phyloP scores from a whole-genome alignment of 2,113 vertebrate species.

The Melanotaenia duboulayi region DNA sequence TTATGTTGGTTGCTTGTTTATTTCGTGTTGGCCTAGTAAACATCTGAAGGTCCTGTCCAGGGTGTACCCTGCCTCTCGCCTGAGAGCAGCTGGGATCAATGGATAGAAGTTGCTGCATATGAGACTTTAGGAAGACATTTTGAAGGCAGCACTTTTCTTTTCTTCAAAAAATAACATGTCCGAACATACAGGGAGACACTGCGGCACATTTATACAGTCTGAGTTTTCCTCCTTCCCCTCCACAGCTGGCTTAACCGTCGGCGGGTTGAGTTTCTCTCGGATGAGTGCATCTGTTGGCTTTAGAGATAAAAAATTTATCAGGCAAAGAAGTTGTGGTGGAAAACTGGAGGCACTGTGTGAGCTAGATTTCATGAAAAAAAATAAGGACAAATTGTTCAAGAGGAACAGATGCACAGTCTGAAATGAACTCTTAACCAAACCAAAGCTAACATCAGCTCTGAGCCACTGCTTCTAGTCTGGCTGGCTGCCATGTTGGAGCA shows the following conservation, averaged over 20 bases:
- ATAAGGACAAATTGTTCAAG: conserved; percentile 41
- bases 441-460: conserved; percentile 27
- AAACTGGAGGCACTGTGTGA: conserved; percentile 1
- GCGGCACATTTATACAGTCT: conserved; percentile 23
- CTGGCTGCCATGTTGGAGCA: conserved; percentile 48
- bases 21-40: no score
- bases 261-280: conserved; percentile 52
- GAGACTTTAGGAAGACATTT: not conserved
- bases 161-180: conserved; percentile 8
- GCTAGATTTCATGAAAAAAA: conserved; percentile 3
- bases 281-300: conserved; percentile 65
- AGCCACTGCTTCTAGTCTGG: conserved; percentile 31
- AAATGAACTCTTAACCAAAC: conserved; percentile 29
- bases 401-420: conserved; percentile 45
- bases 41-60: no score
- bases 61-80: no score
- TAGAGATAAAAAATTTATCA: conserved; percentile 55
- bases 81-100: no score
- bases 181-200: conserved; percentile 1
- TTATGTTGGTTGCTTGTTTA: no score
- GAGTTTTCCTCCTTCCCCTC: conserved; percentile 63
- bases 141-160: conserved; percentile 19
- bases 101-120: not conserved
- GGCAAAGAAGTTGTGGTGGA: not conserved
- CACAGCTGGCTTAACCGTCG: conserved; percentile 69